Base-by-base conservation (phyloP, 2,888 invertebrate species). In the Ecliptopera silaceata region DNA sequence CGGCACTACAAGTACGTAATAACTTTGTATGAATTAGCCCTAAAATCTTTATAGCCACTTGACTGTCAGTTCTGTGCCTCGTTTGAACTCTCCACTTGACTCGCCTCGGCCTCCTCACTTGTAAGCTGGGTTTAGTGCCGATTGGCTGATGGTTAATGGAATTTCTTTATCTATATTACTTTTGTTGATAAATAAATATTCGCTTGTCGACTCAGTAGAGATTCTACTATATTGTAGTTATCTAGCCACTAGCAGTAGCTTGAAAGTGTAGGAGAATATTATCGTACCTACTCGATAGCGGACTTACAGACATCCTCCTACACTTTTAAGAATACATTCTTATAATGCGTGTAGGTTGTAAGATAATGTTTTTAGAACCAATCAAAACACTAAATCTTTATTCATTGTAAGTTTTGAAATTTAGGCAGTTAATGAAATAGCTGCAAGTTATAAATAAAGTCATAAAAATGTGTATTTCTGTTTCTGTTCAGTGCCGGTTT, bases 11-110 rank as follows among this genome's bases (percentile, higher is more conserved):
- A 68, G 70, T 54, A 59, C 45, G 56, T 70, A 59, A 74, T 74
- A 73, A 77, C 72, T 74, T 68, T 60, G 67, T 72, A 71, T 71
- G 71, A 76, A 75, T 77, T 70, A 70, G 74, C 68, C 66, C 66
- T 75, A 66, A 70, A 73, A 71, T 72, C 26, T 74, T 76, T 67
- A 73, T 65, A 59, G 64, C 63, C 70, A 55, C 71, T 74, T 66
- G 63, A 70, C 54, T 71, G 69, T 64, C 65, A 59, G 66, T 56
- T 61, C 61, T 59, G 59, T 55, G 71, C 59, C 56, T 61, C 66
- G 64, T 67, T 70, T 57, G 64, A 63, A 54, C 45, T 50, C 15
- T 22, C 39, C 42, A 18, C 53, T 58, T 41, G 52, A 41, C 47
- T 47, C 32, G 12, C 39, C 54, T 55, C 44, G 32, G 50, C 51